Conservation (phyloP, 2,113 vertebrate species). For the Cricetomys ansorgei region DNA sequence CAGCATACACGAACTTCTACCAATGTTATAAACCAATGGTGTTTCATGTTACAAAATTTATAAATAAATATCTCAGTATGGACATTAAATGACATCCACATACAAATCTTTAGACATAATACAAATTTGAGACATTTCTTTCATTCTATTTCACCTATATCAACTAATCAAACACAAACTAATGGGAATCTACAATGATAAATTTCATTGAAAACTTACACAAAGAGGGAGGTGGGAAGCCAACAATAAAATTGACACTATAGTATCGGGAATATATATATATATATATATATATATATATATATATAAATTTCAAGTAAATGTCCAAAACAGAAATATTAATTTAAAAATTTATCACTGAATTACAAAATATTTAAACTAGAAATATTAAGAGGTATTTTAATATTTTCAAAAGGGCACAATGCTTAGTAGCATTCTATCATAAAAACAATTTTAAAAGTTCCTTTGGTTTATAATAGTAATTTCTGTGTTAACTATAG, state of each 20-base stretch:
- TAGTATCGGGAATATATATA: constrained; percentile 80
- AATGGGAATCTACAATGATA: constrained; percentile 75
- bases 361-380: constrained; percentile 80
- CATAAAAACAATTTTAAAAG: constrained; percentile 18
- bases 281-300: background rate
- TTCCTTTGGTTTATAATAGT: constrained; percentile 33
- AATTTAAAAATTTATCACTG: constrained; percentile 74
- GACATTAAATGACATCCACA: constrained; percentile 77
- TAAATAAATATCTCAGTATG: constrained; percentile 71
- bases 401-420: constrained; percentile 43
- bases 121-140: constrained; percentile 79
- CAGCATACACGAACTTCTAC: constrained; percentile 77
- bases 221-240: constrained; percentile 44
- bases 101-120: constrained; percentile 78
- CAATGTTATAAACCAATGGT: constrained; percentile 70
- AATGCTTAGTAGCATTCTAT: constrained; percentile 47
- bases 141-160: constrained; percentile 65
- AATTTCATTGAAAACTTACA: constrained; percentile 79
- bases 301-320: constrained; percentile 71
- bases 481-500: constrained; percentile 26
- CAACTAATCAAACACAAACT: constrained; percentile 62
- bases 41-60: constrained; percentile 72
- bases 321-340: constrained; percentile 83
- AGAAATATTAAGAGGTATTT: constrained; percentile 80
- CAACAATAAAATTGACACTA: constrained; percentile 79